Percentiles rank a stretch among this genome's conserved stretches.
Evolutionary conservation across 1,140 invertebrate species (phyloP).

Genomic region (Lordiphosa mommai): DNA sequence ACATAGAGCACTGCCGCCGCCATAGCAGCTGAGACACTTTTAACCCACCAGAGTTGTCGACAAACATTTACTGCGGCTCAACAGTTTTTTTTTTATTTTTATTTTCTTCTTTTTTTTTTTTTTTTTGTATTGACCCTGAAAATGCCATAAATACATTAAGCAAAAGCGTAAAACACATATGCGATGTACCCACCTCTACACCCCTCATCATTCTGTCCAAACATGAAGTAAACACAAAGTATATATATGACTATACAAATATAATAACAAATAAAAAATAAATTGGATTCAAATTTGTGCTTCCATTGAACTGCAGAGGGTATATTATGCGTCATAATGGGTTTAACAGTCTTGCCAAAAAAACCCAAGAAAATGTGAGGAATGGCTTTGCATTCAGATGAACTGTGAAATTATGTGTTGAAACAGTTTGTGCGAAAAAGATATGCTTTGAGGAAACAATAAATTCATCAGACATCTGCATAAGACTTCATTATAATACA

Average conservation of each 20-base stretch:
- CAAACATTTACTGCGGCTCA: constrained; percentile 63
- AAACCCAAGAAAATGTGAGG: constrained; percentile 20
- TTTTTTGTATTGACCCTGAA: constrained; percentile 63
- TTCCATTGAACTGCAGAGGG: constrained; percentile 54
- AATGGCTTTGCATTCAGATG: constrained; percentile 28
- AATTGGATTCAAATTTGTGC: constrained; percentile 41
- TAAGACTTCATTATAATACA: too few relatives aligned
- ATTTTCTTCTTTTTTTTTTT: constrained; percentile 22
- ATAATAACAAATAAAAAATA: constrained; percentile 34
- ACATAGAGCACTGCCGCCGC: constrained; percentile 53
- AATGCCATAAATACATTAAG: constrained; percentile 74
- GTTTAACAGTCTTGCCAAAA: constrained; percentile 19
- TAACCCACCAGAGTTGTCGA: constrained; percentile 58
- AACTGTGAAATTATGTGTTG: neutral
- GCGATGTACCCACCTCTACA: constrained; percentile 8
- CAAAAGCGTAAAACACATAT: constrained; percentile 60
- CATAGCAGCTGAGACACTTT: constrained; percentile 57
- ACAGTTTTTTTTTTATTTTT: constrained; percentile 39
- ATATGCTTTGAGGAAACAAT: too few relatives aligned
- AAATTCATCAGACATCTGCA: too few relatives aligned
- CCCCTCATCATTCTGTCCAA: neutral
- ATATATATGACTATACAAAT: constrained; percentile 23
- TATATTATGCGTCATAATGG: constrained; percentile 50
- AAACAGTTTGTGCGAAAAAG: too few relatives aligned
- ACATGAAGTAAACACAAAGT: constrained; percentile 1